Evolutionary conservation across 2,888 invertebrate species (phyloP), one percentile per base, ranked within the genome.

Genomic region (Cantharis rustica): DNA sequence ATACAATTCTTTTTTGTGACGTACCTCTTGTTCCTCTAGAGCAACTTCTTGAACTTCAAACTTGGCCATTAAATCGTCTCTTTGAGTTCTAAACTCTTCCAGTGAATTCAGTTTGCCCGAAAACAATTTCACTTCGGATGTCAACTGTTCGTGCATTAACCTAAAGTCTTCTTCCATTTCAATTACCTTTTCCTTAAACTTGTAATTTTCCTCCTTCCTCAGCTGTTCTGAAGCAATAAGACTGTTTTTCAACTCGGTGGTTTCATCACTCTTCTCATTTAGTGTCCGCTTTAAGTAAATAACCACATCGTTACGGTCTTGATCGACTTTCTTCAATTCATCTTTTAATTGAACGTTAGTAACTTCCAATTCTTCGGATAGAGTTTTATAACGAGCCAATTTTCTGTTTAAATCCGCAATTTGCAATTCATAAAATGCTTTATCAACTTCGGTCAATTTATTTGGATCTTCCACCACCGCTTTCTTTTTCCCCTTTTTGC

Each of bases 81-180:
- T 91, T 81, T 96, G 95, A n/a, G 94, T 90, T 81, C 96, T 91
- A 88, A 97, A 98, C 83, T 97, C 97, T 87, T 98, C 97, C 79
- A 98, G 88, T 0, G 97, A 94, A 83, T 96, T 96, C 10, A 98
- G 87, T 89, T 97, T 97, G 47, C 97, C 97, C 83, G 94, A 95
- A 84, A 92, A 85, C 10, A 97, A 89, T 89, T 97, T 96, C 71
- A 96, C 95, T 90, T 97, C 97, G 0, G 96, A 95, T 3, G 93
- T 94, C 3, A 97, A 89, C 84, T 95, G 95, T 83, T 95, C 96
- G 82, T 95, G 94, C 92, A 94, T 95, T 17, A 91, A 90, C 73
- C 91, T 92, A 83, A 93, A 96, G 86, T 96, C 92, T 82, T 91
- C 90, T 86, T 95, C 91, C 86, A 96, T 88, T 84, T 93, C 91